Conservation (phyloP, 2,797 vertebrate species). For the Rhinoraja longicauda region DNA sequence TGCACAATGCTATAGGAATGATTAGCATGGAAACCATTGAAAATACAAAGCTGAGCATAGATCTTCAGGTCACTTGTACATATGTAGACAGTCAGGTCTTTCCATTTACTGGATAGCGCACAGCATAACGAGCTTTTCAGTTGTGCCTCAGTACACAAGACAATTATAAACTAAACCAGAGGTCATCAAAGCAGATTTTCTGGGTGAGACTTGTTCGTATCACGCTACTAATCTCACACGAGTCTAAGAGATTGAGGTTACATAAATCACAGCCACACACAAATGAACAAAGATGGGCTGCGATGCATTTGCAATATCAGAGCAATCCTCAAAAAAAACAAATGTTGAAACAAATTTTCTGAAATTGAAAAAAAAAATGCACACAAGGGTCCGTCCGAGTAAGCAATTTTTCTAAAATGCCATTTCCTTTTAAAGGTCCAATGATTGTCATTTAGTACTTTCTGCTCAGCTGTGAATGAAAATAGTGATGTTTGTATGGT, state of each 20-base stretch:
- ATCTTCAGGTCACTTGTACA: no score
- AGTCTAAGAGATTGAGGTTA: background rate
- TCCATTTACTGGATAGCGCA: no score
- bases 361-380: background rate
- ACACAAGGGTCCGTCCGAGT: background rate
- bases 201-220: background rate
- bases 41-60: no score
- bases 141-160: no score
- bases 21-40: background rate
- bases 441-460: background rate
- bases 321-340: background rate
- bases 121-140: no score
- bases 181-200: background rate
- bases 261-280: background rate
- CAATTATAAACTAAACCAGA: no score
- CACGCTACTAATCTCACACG: background rate
- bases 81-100: no score
- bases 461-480: background rate
- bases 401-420: background rate
- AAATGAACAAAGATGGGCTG: background rate
- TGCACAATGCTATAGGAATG: background rate
- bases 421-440: background rate
- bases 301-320: background rate
- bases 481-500: background rate
- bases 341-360: background rate